Evolutionary conservation across 2,888 invertebrate species (phyloP), one percentile per base, ranked within the genome.

Genomic region (Acanthopleura granulata): DNA sequence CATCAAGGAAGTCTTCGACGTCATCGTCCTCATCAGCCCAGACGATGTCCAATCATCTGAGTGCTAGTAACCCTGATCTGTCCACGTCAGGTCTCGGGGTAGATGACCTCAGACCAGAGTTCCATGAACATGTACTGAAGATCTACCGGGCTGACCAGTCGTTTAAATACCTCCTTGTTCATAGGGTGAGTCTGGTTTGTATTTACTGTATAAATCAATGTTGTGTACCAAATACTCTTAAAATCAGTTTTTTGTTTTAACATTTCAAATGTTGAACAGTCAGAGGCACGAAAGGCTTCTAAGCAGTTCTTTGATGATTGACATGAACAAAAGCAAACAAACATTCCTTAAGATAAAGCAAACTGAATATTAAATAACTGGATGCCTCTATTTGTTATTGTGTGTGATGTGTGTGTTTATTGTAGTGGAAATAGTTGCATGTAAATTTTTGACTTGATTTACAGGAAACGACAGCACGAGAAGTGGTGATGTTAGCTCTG

Each of bases 51-150:
- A 85, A 84, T 73, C 86, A 87, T 76, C 80, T 87, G 49, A 86
- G 86, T 81, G 85, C 87, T 76, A 89, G 88, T 78, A 89, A 89
- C 78, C 90, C 89, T 9, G 90, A 90, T 78, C 81, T 90, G 57
- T 85, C 86, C 0, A 78, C 81, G 0, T 77, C 80, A 0, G 72
- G 72, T 1, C 79, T 86, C 16, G 75, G 78, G 22, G 78, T 82
- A 1, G 87, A 87, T 51, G 85, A 86, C 22, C 75, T 73, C 1
- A 75, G 78, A 62, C 77, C 76, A 9, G 88, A 88, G 61, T 83
- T 81, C 90, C 98, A 98, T 3, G 98, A 99, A 90, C 98, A 99
- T 92, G 99, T 99, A 50, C 93, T 99, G 71, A 99, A 99, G 92
- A 74, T 99, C 94, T 92, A 96, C 95, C 92, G 95, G 79, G 84